Percentiles rank a stretch among this genome's conserved stretches.
These are phyloP conservation scores for Spermophilus dauricus DNA, from an alignment of 2,113 vertebrate genomes.

Conservation along the genomic window DNA sequence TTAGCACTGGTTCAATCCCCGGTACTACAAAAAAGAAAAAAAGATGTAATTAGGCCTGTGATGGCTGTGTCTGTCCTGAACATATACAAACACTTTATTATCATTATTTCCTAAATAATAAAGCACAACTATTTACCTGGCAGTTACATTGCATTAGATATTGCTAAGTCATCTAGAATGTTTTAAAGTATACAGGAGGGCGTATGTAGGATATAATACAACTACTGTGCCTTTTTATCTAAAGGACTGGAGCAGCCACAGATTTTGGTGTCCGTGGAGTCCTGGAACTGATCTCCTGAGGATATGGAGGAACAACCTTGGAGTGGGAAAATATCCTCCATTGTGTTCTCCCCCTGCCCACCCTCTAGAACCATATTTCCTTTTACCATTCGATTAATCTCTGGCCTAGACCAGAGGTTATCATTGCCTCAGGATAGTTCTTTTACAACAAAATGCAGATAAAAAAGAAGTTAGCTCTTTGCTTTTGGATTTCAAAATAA, in stretches of 20 bases:
- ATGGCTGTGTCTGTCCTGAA: background rate
- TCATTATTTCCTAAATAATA: background rate
- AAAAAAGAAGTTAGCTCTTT: constrained; percentile 18
- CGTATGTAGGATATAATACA: background rate
- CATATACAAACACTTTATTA: background rate
- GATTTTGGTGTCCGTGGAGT: no score
- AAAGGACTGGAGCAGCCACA: background rate
- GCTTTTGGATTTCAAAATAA: constrained; percentile 42
- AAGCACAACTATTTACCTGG: background rate
- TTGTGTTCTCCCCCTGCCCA: background rate
- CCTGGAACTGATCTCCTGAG: background rate
- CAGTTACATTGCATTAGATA: background rate
- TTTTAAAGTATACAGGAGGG: background rate
- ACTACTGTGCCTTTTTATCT: background rate
- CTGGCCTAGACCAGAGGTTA: background rate
- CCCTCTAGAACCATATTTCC: background rate
- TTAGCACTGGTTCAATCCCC: background rate
- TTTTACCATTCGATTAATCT: background rate
- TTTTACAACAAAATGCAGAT: constrained; percentile 14
- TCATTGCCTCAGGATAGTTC: background rate
- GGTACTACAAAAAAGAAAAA: background rate
- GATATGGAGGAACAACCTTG: background rate
- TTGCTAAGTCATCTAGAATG: background rate
- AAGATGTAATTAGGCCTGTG: background rate
- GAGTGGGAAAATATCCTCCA: background rate